These are phyloP conservation scores for Plutomurus gul DNA, from an alignment of 1,140 invertebrate genomes.

Conservation along the genomic window DNA sequence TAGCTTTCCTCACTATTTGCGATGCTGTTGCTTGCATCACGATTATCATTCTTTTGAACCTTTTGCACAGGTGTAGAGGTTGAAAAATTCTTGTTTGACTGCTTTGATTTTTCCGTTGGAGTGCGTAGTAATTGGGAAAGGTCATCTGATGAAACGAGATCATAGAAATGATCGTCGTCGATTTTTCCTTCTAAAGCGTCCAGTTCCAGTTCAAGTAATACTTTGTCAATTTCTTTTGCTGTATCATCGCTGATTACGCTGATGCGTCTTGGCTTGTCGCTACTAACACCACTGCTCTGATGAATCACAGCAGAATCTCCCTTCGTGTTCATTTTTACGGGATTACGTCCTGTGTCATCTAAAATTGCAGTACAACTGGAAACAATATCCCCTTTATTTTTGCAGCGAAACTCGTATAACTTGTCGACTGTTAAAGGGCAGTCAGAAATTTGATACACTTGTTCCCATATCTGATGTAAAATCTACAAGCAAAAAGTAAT, in stretches of 20 bases:
- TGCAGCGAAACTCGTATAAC: constrained; percentile 68
- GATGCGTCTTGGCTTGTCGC: too few species aligned
- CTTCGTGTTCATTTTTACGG: background rate
- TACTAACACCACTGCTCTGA: too few species aligned
- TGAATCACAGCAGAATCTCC: too few species aligned
- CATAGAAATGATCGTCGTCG: background rate
- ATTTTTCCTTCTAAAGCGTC: too few species aligned
- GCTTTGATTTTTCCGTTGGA: background rate
- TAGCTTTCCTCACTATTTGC: too few species aligned
- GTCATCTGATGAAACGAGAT: background rate
- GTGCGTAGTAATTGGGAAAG: background rate
- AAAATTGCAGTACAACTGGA: constrained; percentile 41
- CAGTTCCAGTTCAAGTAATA: too few species aligned
- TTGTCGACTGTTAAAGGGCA: constrained; percentile 65
- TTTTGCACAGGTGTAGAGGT: background rate
- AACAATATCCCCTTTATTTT: constrained; percentile 65
- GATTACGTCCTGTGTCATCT: constrained; percentile 14
- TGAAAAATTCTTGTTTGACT: background rate
- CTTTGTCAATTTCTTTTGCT: too few species aligned
- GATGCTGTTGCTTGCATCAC: too few species aligned
- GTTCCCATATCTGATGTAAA: constrained; percentile 37
- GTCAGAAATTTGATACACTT: constrained; percentile 30
- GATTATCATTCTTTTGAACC: too few species aligned
- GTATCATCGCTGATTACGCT: too few species aligned
- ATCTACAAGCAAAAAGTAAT: background rate